Evolutionary conservation across 1,140 invertebrate genomes (phyloP).

Genomic region (Lepidurus couesii): DNA sequence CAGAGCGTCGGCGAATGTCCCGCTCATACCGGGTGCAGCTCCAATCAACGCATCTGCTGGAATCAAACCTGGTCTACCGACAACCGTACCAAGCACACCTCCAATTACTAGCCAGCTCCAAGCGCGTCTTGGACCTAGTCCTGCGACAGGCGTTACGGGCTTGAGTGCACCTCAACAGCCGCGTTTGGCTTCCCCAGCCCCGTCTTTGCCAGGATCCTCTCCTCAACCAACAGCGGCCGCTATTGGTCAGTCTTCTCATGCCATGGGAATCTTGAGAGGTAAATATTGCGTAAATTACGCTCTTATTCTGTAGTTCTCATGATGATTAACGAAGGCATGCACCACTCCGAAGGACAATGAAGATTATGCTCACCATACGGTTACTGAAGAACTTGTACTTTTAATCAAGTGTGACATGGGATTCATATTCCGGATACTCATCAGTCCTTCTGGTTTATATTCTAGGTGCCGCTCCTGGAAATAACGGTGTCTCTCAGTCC

Average conservation of each 20-base stretch:
- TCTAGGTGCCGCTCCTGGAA: background rate
- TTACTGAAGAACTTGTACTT: background rate
- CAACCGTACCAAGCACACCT: slow-evolving; percentile 24
- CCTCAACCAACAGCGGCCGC: slow-evolving; percentile 20
- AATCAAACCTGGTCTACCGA: background rate
- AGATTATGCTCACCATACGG: background rate
- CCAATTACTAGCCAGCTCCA: background rate
- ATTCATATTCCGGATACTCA: background rate
- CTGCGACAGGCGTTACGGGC: background rate
- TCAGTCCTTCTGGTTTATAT: background rate
- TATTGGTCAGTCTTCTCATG: background rate
- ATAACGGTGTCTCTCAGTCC: background rate
- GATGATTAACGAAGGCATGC: background rate
- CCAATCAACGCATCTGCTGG: background rate
- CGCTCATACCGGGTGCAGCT: background rate
- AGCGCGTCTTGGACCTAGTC: background rate
- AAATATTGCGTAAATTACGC: background rate
- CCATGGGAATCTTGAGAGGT: background rate
- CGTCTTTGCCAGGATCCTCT: slow-evolving; percentile 8
- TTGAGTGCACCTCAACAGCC: slow-evolving; percentile 31
- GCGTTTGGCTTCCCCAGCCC: slow-evolving; percentile 31
- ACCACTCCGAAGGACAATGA: background rate
- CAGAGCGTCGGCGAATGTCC: slow-evolving; percentile 36
- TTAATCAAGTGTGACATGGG: background rate
- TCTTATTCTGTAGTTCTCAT: background rate